phyloP scores from a whole-genome alignment of 2,113 vertebrate species.

The Turdus rufiventris region DNA sequence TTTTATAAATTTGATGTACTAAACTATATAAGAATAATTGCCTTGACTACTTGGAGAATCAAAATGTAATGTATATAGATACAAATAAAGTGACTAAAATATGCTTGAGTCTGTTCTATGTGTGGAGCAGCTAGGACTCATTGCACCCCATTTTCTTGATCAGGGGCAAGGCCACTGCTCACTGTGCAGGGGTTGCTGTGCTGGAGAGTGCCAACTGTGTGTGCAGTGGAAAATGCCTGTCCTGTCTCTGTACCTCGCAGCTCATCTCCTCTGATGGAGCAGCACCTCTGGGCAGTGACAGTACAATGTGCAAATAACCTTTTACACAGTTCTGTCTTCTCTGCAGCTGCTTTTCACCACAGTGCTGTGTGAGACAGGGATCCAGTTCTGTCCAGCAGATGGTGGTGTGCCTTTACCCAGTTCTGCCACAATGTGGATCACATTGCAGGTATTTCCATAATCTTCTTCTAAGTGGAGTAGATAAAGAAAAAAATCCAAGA shows the following conservation, averaged over 20 bases:
- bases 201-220: not conserved
- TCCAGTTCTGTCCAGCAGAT: not conserved
- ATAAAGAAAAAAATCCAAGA: not conserved
- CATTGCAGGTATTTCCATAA: not conserved
- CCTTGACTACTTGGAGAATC: conserved; percentile 66
- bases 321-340: not conserved
- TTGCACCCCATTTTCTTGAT: not conserved
- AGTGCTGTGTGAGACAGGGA: not conserved
- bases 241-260: not conserved
- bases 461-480: not conserved
- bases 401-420: not conserved
- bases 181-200: not conserved
- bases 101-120: not conserved
- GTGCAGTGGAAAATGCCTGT: not conserved
- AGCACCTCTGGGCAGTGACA: not conserved
- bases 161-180: not conserved
- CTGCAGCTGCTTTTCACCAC: not conserved
- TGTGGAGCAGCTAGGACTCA: not conserved
- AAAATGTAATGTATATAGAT: conserved; percentile 73
- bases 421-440: not conserved
- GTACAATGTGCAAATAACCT: not conserved
- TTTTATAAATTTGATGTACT: conserved; percentile 76
- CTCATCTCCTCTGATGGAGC: not conserved
- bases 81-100: conserved; percentile 69
- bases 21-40: conserved; percentile 65